Conservation (phyloP, 1,140 invertebrate genomes). For the Apis mellifera region DNA sequence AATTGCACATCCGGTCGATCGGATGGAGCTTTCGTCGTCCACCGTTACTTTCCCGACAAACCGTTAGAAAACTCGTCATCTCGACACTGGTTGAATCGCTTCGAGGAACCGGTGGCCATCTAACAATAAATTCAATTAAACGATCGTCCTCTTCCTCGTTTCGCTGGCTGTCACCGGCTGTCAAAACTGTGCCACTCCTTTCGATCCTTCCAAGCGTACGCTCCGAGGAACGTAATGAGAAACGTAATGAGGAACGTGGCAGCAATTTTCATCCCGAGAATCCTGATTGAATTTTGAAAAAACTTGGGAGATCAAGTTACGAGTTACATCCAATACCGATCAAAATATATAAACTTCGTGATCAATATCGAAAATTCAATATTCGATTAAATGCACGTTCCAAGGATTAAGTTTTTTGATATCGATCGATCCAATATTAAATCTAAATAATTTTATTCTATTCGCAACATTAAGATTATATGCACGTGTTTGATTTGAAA, state of each 20-base stretch:
- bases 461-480: no score
- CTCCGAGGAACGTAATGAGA: not conserved
- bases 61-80: conserved; percentile 42
- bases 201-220: conserved; percentile 9
- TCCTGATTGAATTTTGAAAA: not conserved
- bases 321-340: no score
- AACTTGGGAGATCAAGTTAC: not conserved
- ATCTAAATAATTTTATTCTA: not conserved
- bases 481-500: no score
- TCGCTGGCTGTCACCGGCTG: not conserved
- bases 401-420: no score
- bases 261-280: no score
- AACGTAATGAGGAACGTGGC: not conserved
- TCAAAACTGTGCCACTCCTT: not conserved
- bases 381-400: no score
- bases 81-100: conserved; percentile 21
- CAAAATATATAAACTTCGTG: no score
- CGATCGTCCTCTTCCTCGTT: not conserved
- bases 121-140: conserved; percentile 30
- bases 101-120: conserved; percentile 1
- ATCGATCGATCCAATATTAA: not conserved
- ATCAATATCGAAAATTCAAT: no score
- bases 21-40: not conserved
- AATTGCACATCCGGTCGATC: not conserved
- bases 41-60: conserved; percentile 52